phyloP scores from a whole-genome alignment of 2,113 vertebrate species.

The Prionailurus viverrinus region DNA sequence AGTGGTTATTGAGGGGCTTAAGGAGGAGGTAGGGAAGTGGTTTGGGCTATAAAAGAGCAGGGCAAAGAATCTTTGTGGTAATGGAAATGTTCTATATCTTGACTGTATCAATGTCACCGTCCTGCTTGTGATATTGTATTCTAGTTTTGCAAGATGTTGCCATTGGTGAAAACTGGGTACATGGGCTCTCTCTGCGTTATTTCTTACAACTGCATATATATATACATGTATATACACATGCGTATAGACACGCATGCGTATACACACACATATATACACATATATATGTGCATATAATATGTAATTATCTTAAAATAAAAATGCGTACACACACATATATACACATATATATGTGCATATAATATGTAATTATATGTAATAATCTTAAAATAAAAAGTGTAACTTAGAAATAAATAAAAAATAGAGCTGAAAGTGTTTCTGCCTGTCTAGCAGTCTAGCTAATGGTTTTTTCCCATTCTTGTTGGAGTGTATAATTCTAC shows the following conservation, averaged over 20 bases:
- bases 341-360: background rate
- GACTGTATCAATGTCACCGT: background rate
- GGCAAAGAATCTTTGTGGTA: background rate
- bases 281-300: background rate
- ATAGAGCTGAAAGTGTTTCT: background rate
- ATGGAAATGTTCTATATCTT: background rate
- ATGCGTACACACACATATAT: background rate
- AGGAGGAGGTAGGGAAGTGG: background rate
- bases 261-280: background rate
- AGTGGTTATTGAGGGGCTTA: background rate
- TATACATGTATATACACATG: background rate
- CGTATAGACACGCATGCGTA: background rate
- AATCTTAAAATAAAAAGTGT: background rate
- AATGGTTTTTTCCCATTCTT: background rate
- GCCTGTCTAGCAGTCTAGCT: background rate
- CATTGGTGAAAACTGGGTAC: background rate
- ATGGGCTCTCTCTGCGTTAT: no score
- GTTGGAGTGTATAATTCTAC: background rate
- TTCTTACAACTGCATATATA: no score
- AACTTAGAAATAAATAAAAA: background rate
- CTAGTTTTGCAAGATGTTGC: background rate
- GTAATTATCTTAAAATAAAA: background rate
- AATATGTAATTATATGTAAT: background rate
- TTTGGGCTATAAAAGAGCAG: background rate
- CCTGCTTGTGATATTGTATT: background rate